Percentiles rank a stretch among this genome's conserved stretches.
phyloP scores from a whole-genome alignment of 2,113 vertebrate species.

The Abramis brama region DNA sequence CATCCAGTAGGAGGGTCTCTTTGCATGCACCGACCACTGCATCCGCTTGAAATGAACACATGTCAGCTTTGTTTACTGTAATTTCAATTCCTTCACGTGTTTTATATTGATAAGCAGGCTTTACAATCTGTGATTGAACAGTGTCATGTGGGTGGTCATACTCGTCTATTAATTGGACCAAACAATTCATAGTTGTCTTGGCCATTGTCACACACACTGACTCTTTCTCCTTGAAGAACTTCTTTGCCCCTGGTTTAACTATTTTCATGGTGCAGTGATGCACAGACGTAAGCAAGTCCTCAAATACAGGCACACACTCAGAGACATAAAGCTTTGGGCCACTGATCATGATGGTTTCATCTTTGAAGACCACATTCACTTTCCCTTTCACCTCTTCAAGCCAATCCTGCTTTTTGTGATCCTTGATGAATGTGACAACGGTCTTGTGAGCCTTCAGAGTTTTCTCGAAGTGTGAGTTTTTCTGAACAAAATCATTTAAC shows the following conservation, averaged over 20 bases:
- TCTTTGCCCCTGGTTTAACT: conserved; percentile 75
- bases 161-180: conserved; percentile 74
- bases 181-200: conserved; percentile 68
- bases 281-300: conserved; percentile 63
- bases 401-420: conserved; percentile 54
- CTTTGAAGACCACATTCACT: conserved; percentile 65
- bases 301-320: conserved; percentile 51
- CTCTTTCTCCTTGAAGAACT: conserved; percentile 73
- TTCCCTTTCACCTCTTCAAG: conserved; percentile 57
- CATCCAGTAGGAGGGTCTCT: conserved; percentile 64
- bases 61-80: conserved; percentile 72
- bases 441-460: conserved; percentile 57
- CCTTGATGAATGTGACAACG: conserved; percentile 73
- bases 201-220: conserved; percentile 53
- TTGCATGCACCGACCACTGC: conserved; percentile 80
- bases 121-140: neutral
- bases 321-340: conserved; percentile 74
- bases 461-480: conserved; percentile 70
- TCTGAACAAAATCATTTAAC: conserved; percentile 75
- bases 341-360: conserved; percentile 71
- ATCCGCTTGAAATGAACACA: conserved; percentile 72
- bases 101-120: conserved; percentile 43
- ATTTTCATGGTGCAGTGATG: conserved; percentile 63
- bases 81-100: conserved; percentile 74
- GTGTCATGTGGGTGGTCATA: neutral